Evolutionary conservation across 2,888 invertebrate genomes (phyloP).

Genomic region (Drosophila nr. perissopoda): DNA sequence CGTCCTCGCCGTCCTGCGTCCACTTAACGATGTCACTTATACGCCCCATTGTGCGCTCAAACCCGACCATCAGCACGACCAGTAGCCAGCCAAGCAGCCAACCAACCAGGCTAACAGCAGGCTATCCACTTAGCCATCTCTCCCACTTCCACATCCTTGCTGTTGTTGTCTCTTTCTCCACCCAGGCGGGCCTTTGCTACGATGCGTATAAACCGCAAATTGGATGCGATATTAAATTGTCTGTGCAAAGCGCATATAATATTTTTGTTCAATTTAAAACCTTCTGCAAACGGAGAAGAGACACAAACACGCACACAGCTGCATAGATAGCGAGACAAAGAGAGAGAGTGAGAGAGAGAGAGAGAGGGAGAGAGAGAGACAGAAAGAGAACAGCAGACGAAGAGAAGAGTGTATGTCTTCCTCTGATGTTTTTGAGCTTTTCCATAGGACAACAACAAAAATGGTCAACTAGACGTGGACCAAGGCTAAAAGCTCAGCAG

Average conservation of each 20-base stretch:
- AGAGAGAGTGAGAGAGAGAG: slow-evolving; percentile 1
- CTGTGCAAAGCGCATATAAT: slow-evolving; percentile 84
- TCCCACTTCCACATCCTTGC: not conserved
- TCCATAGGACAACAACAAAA: slow-evolving; percentile 20
- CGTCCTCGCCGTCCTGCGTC: slow-evolving; percentile 59
- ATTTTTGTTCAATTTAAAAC: slow-evolving; percentile 83
- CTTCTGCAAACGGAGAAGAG: slow-evolving; percentile 61
- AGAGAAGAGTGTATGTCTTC: slow-evolving; percentile 6
- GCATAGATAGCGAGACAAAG: not conserved
- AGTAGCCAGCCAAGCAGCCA: slow-evolving; percentile 32
- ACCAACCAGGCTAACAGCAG: slow-evolving; percentile 43
- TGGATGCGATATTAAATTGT: slow-evolving; percentile 85
- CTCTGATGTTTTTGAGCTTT: slow-evolving; percentile 34
- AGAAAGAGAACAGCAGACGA: not conserved
- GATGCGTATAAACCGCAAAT: slow-evolving; percentile 84
- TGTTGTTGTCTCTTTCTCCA: not conserved
- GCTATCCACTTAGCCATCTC: slow-evolving; percentile 44
- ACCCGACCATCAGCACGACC: slow-evolving; percentile 46
- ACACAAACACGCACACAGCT: slow-evolving; percentile 7
- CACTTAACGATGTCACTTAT: slow-evolving; percentile 80
- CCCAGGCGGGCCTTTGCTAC: slow-evolving; percentile 45
- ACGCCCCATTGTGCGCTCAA: slow-evolving; percentile 76
- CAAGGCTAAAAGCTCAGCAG: slow-evolving; percentile 18
- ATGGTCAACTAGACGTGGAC: slow-evolving; percentile 22
- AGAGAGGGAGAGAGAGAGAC: slow-evolving; percentile 4